phyloP scores from a whole-genome alignment of 2,113 vertebrate species.

The Muntiacus reevesi region DNA sequence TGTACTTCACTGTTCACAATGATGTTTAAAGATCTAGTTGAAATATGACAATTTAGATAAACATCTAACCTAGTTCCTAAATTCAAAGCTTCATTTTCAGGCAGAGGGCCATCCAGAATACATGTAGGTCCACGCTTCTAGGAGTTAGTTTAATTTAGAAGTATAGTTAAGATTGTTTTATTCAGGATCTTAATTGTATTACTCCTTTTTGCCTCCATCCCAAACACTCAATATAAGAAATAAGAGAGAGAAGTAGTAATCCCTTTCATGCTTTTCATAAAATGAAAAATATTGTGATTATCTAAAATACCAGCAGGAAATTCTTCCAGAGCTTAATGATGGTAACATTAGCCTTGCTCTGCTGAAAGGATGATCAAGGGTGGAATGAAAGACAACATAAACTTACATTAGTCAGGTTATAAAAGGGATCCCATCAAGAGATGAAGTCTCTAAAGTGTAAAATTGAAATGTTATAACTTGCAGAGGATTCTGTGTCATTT shows the following conservation, averaged over 20 bases:
- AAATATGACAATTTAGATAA: neutral
- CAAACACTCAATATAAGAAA: constrained; percentile 27
- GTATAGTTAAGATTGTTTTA: neutral
- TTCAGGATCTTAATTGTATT: neutral
- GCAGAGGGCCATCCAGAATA: neutral
- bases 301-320: constrained; percentile 27
- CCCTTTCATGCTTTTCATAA: neutral
- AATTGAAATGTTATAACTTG: constrained; percentile 50
- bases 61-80: neutral
- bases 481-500: constrained; percentile 39
- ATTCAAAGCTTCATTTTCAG: neutral
- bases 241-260: neutral
- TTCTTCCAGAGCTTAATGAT: constrained; percentile 33
- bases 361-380: constrained; percentile 48
- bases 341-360: constrained; percentile 33
- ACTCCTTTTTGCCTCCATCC: neutral
- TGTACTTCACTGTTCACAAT: neutral
- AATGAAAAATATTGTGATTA: constrained; percentile 58
- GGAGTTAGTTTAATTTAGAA: neutral
- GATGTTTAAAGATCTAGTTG: neutral
- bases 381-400: constrained; percentile 25
- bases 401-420: constrained; percentile 37
- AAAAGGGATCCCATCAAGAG: constrained; percentile 53
- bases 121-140: neutral
- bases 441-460: constrained; percentile 43